Evolutionary conservation across 2,113 vertebrate genomes (phyloP).

Genomic region (Leptocoma aspasia): DNA sequence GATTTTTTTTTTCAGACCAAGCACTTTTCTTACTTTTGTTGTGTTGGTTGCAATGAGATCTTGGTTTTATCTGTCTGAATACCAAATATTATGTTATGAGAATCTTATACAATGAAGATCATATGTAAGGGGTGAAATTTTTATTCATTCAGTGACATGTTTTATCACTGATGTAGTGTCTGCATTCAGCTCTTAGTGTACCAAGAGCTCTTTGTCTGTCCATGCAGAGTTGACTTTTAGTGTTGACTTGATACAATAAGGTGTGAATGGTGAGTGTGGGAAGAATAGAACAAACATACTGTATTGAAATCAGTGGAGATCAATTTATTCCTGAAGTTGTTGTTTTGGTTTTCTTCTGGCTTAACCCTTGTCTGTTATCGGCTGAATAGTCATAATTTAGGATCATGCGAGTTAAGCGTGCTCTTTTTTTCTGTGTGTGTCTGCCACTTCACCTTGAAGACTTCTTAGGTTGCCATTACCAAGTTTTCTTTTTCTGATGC

Average conservation of each 20-base stretch:
- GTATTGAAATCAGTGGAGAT: background rate
- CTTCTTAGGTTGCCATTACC: background rate
- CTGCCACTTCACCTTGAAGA: background rate
- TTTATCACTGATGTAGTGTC: background rate
- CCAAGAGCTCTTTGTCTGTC: background rate
- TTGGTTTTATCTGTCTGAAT: background rate
- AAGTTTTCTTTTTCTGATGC: background rate
- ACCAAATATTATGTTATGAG: background rate
- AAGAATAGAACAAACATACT: background rate
- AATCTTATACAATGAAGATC: background rate
- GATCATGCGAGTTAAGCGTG: background rate
- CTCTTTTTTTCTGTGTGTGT: background rate
- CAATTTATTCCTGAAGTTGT: background rate
- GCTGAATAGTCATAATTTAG: background rate
- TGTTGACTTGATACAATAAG: background rate
- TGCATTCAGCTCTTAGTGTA: background rate
- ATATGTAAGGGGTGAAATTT: background rate
- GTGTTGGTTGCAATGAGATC: background rate
- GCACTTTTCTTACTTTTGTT: background rate
- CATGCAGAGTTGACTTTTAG: background rate
- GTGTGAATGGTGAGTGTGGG: background rate
- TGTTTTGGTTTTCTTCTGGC: background rate
- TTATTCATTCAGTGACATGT: background rate
- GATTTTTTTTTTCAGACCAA: background rate
- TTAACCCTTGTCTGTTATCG: background rate